Evolutionary conservation across 2,113 vertebrate genomes (phyloP), one percentile per base, ranked within the genome.

Genomic region (Alaudala cheleensis): DNA sequence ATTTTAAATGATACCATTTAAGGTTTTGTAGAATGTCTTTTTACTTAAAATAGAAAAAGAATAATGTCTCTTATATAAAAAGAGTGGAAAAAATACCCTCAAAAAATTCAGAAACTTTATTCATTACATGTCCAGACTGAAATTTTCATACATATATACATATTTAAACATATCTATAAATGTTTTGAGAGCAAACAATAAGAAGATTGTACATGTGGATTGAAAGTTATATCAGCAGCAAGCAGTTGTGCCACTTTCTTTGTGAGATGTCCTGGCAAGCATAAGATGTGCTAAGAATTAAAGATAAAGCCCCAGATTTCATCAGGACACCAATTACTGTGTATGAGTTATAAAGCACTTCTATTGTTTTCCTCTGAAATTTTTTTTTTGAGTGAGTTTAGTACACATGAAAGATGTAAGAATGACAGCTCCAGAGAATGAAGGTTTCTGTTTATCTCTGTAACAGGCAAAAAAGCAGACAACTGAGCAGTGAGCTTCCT

Each of bases 281-380:
- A 6, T 20, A 69, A 57, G 21, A 45, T 82, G 74, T n/a, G 12
- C 28, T n/a, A 87, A 24, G 58, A 91, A 91, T 77, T 90, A 40
- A 44, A 66, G 70, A 61, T 76, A 60, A 80, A 56, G 8, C 37
- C 73, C 66, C 74, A 69, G 62, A 70, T 93, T 94, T 94, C 81
- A 85, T 70, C 34, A 90, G 74, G 71, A 78, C 81, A 90, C 67
- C 87, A 96, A 81, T 83, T 93, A 93, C 76, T 70, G 10, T 71
- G 33, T 54, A 51, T 53, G 85, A 88, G 54, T 80, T 92, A 86
- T 12, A 51, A 90, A 95, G 13, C 17, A 70, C 17, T 80, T 82
- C 47, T 56, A 54, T 78, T 81, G 66, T 93, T 82, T 87, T 28
- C 40, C 22, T 70, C 39, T 82, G 71, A 79, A 94, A 87, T 81